Percentiles rank a stretch among this genome's conserved stretches.
Conservation (phyloP, 2,113 vertebrate species). For the Falcunculus frontatus region DNA sequence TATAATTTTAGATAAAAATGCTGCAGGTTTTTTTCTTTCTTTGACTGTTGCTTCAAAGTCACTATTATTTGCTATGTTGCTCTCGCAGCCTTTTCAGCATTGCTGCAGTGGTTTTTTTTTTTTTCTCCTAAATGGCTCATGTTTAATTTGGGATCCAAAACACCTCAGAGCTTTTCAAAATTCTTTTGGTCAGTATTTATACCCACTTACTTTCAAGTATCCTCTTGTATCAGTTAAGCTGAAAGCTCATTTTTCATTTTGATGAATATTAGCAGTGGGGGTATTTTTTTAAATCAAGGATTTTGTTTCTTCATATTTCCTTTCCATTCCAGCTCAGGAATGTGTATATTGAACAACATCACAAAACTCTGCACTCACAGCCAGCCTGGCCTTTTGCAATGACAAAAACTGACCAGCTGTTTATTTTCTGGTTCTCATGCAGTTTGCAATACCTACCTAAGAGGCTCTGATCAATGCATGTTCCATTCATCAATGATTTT, state of each 20-base stretch:
- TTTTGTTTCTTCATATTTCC: neutral
- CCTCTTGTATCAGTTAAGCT: neutral
- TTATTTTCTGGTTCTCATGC: neutral
- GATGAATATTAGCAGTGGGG: neutral
- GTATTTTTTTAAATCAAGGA: neutral
- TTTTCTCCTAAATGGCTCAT: neutral
- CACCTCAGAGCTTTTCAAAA: neutral
- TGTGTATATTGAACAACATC: neutral
- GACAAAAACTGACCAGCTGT: neutral
- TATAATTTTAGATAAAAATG: neutral
- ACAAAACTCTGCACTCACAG: neutral
- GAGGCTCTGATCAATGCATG: conserved; percentile 82
- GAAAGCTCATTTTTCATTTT: neutral
- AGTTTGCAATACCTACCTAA: conserved; percentile 75
- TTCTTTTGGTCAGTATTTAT: neutral
- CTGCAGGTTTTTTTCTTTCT: neutral
- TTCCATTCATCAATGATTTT: conserved; percentile 87
- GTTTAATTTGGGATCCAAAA: neutral
- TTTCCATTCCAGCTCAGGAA: neutral
- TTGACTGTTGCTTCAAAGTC: neutral
- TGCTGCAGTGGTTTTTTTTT: neutral
- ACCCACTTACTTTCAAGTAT: neutral
- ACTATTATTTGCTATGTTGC: neutral
- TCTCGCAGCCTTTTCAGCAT: neutral
- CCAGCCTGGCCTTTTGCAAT: neutral